These are phyloP conservation scores for Aphelenchoides fujianensis DNA, from an alignment of 1,140 invertebrate species.

Conservation along the genomic window DNA sequence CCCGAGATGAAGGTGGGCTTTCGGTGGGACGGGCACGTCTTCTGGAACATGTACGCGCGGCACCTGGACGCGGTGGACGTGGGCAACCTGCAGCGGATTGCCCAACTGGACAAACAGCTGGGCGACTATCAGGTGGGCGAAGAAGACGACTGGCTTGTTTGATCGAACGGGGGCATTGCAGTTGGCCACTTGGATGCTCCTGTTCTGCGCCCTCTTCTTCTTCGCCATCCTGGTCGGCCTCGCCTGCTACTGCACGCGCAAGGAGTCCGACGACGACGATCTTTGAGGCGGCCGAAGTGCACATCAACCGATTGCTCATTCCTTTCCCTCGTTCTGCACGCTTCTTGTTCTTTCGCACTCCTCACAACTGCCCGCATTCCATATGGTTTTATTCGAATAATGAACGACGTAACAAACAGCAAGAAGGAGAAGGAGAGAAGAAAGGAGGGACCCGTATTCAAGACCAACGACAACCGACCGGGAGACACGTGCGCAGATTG, in stretches of 20 bases:
- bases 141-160: background rate
- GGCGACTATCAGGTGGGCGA: conserved; percentile 57
- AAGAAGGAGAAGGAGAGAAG: too few relatives aligned
- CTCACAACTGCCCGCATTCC: background rate
- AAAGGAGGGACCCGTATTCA: background rate
- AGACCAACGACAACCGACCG: background rate
- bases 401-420: conserved; percentile 3
- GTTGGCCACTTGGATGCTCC: conserved; percentile 61
- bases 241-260: conserved; percentile 61
- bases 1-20: conserved; percentile 53
- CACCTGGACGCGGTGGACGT: conserved; percentile 61
- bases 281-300: background rate
- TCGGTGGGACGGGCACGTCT: conserved; percentile 59
- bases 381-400: background rate
- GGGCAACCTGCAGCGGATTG: conserved; percentile 58
- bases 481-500: too few relatives aligned
- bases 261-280: conserved; percentile 60
- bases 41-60: conserved; percentile 56
- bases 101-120: conserved; percentile 59
- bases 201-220: conserved; percentile 62
- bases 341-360: background rate
- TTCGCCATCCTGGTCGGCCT: conserved; percentile 61
- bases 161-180: conserved; percentile 20
- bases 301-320: conserved; percentile 16
- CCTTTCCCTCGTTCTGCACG: background rate